These are phyloP conservation scores for Gymnothorax reevesii DNA, from an alignment of 2,797 vertebrate species.

Conservation along the genomic window DNA sequence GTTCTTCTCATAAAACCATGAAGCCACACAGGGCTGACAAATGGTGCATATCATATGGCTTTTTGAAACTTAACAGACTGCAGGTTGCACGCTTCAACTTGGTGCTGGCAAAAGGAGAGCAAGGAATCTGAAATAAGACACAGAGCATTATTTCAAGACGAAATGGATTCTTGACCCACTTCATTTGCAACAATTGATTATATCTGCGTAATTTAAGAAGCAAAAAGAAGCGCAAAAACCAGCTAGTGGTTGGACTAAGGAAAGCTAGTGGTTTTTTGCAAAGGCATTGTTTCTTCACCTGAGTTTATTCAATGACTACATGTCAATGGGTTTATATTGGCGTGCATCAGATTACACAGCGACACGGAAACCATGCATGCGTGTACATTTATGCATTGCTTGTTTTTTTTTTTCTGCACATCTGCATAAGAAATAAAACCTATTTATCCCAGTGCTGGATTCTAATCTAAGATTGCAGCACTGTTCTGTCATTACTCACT, in stretches of 20 bases:
- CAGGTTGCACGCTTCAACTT: background rate
- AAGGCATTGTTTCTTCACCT: background rate
- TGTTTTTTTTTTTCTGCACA: background rate
- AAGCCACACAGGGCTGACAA: background rate
- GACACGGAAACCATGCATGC: background rate
- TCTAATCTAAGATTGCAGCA: too few relatives aligned
- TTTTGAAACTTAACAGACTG: background rate
- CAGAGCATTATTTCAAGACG: background rate
- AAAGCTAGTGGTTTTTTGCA: too few relatives aligned
- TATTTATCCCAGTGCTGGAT: background rate
- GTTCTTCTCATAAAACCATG: background rate
- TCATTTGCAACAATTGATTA: too few relatives aligned
- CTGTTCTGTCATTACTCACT: too few relatives aligned
- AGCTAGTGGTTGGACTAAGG: too few relatives aligned
- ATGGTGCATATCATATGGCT: background rate
- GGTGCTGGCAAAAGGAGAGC: background rate
- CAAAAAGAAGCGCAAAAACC: background rate
- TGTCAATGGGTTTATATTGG: background rate
- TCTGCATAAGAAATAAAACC: background rate
- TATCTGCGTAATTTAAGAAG: too few relatives aligned
- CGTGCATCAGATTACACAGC: background rate
- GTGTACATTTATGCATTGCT: background rate
- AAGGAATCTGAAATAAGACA: background rate
- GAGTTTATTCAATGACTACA: background rate
- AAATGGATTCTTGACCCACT: background rate